Base-by-base conservation (phyloP, 92 coral and sea anemone genomes). In the Zoanthus sociatus region DNA sequence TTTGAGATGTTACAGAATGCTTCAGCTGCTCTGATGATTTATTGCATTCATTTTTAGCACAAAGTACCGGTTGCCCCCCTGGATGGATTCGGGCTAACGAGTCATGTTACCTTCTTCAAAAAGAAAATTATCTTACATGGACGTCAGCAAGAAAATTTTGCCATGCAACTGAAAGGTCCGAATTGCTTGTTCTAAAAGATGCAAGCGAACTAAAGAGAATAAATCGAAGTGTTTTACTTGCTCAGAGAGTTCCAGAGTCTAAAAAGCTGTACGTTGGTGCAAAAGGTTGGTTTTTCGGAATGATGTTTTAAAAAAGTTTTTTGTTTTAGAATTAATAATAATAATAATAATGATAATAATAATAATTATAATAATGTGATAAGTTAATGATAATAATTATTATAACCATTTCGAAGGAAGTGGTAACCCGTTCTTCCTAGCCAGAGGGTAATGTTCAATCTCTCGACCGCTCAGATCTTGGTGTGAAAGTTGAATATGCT, bases 41-140 rank as follows among this genome's bases (percentile, higher is more conserved):
- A 3, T 47, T 18, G 11, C 42, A 37, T 1, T 37, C 42, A 1
- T 44, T 67, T 67, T 45, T 46, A 81, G 85, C 46, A 30, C 75
- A 47, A 81, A 66, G 26, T 15, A 26, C 15, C 5, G 85, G 47
- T 12, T 81, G 85, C 47, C 67, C 48, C 8, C 75, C 85, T 14
- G 85, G 85, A 15, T 81, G 85, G 85, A 16, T 68, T 31, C 85
- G 63, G 31, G 73, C 13, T 66, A 56, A 20, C 44, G 51, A 20
- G 4, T 81, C 85, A 44, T 81, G 85, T 32, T 66, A 60, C 20
- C 31, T 66, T 46, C 76, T 46, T 31, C 75, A 81, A 68, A 81
- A 81, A 68, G 26, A 14, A 4, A 9, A 3, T 3, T 11, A 10
- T 9, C 26, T 3, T 16, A 10, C 75, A 1, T 81, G 85, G 85